Conservation (phyloP, 2,888 invertebrate species). For the Nebria salina region DNA sequence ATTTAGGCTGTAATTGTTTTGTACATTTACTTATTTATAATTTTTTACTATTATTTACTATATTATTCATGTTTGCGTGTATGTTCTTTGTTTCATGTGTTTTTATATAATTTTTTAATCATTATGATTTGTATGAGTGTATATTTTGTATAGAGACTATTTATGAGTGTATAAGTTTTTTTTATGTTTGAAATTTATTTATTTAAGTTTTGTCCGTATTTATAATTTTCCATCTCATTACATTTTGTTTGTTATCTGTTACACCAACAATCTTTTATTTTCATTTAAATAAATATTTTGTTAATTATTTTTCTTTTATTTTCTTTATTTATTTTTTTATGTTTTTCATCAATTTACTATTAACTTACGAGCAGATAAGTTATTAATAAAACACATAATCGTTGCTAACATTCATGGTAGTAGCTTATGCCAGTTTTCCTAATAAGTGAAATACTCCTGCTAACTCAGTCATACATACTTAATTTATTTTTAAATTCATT, state of each 20-base stretch:
- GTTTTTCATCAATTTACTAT: neutral
- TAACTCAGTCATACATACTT: too few relatives aligned
- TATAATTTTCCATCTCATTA: slow-evolving; percentile 41
- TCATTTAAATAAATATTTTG: slow-evolving; percentile 57
- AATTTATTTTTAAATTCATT: too few relatives aligned
- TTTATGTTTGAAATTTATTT: slow-evolving; percentile 30
- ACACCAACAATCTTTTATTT: slow-evolving; percentile 53
- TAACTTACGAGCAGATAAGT: too few relatives aligned
- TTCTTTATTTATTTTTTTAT: slow-evolving; percentile 67
- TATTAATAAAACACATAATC: too few relatives aligned
- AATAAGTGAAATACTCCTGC: too few relatives aligned
- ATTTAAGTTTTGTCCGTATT: slow-evolving; percentile 38
- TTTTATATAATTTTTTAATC: slow-evolving; percentile 11
- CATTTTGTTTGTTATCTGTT: slow-evolving; percentile 40
- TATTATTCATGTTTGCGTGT: slow-evolving; percentile 6
- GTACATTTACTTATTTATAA: slow-evolving; percentile 45
- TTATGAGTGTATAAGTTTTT: neutral
- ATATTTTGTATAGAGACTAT: neutral
- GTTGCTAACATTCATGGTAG: too few relatives aligned
- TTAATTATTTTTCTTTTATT: slow-evolving; percentile 67
- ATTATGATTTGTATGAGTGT: neutral
- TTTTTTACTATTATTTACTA: slow-evolving; percentile 48
- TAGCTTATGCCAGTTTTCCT: too few relatives aligned
- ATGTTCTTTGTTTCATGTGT: slow-evolving; percentile 8
- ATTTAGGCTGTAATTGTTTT: neutral